Conservation (phyloP, 1,140 invertebrate species). For the Plectrocnemia conspersa region DNA sequence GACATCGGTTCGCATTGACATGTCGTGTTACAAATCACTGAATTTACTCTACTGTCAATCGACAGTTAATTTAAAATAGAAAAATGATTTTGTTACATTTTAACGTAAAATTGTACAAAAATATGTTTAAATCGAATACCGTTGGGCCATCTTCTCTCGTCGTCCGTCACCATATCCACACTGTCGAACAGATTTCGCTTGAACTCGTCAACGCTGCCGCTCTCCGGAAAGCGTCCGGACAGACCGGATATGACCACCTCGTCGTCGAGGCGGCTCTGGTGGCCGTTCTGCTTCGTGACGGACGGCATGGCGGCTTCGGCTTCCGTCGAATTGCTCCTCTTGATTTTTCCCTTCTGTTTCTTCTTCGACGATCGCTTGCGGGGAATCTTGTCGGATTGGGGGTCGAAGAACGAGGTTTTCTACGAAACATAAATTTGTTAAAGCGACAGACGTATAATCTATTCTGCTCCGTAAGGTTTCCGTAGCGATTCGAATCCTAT, state of each 20-base stretch:
- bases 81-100: not conserved
- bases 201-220: slow-evolving; percentile 79
- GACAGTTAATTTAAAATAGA: too few relatives aligned
- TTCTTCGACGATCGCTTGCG: slow-evolving; percentile 29
- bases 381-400: slow-evolving; percentile 27
- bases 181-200: slow-evolving; percentile 74
- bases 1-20: too few relatives aligned
- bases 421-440: too few relatives aligned
- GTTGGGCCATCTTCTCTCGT: slow-evolving; percentile 71
- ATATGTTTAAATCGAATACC: slow-evolving; percentile 37
- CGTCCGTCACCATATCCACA: slow-evolving; percentile 80
- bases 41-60: too few relatives aligned
- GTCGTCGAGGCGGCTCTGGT: slow-evolving; percentile 43
- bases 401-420: slow-evolving; percentile 32
- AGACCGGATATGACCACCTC: slow-evolving; percentile 82
- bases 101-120: not conserved
- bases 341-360: slow-evolving; percentile 20
- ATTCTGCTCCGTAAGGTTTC: too few relatives aligned
- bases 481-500: too few relatives aligned
- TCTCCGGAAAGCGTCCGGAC: slow-evolving; percentile 81
- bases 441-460: too few relatives aligned
- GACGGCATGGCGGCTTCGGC: slow-evolving; percentile 16
- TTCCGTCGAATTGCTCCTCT: slow-evolving; percentile 14
- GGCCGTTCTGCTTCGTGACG: slow-evolving; percentile 20
- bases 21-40: too few relatives aligned